Evolutionary conservation across 2,888 invertebrate genomes (phyloP).

Genomic region (Eretmocerus hayati): DNA sequence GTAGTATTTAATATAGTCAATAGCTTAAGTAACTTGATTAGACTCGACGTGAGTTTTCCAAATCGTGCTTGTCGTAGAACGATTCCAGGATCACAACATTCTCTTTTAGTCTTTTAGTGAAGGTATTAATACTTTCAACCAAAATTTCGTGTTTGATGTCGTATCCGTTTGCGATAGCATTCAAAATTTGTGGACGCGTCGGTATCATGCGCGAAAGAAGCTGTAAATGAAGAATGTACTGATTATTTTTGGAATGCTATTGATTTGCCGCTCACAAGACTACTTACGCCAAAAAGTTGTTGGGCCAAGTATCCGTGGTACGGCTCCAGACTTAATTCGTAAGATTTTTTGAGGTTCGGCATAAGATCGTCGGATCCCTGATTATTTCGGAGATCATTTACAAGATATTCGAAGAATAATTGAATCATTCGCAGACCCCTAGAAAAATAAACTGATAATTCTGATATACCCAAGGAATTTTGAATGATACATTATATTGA

Average conservation of each 20-base stretch:
- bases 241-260: background rate
- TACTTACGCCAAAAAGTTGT: conserved; percentile 62
- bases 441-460: too few relatives aligned
- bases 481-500: too few relatives aligned
- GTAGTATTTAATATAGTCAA: background rate
- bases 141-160: conserved; percentile 39
- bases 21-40: too few relatives aligned
- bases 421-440: conserved; percentile 61
- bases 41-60: conserved; percentile 16
- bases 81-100: conserved; percentile 56
- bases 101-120: conserved; percentile 53
- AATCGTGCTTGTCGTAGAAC: conserved; percentile 48
- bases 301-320: conserved; percentile 73
- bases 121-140: conserved; percentile 43
- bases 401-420: conserved; percentile 53
- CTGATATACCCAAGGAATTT: too few relatives aligned
- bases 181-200: conserved; percentile 52
- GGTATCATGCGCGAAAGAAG: conserved; percentile 61
- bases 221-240: conserved; percentile 45
- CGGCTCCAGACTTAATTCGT: conserved; percentile 62
- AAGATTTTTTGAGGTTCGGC: conserved; percentile 59
- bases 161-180: conserved; percentile 48
- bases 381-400: conserved; percentile 48
- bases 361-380: conserved; percentile 54
- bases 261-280: background rate